Evolutionary conservation across 2,888 invertebrate genomes (phyloP), one percentile per base, ranked within the genome.

Genomic region (Molanna angustata): DNA sequence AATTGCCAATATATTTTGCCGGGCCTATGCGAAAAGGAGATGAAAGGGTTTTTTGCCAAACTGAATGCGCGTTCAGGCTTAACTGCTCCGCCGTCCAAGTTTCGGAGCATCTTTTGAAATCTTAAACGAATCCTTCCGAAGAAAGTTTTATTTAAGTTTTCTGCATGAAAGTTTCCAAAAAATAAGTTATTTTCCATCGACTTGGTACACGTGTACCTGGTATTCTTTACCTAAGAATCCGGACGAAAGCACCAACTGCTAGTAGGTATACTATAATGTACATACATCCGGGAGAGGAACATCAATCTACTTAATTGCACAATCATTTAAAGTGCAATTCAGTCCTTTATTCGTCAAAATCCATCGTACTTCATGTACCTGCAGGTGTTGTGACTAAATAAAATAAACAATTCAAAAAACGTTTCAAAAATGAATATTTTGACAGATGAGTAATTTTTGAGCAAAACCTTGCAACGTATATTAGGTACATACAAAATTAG

Each of bases 271-370:
- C n/a, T n/a, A n/a, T n/a, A n/a, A n/a, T n/a, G n/a, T n/a, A n/a
- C n/a, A n/a, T n/a, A n/a, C n/a, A n/a, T n/a, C 52, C 48, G 20
- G 53, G 33, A 33, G 41, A 40, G n/a, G 54, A 54, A 51, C 54
- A 57, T 57, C 57, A 57, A 57, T 57, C 57, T 54, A 49, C 37
- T 54, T 57, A 54, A 57, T 54, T 57, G 57, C 57, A 57, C 57
- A 57, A 57, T 57, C 57, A 54, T 42, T 45, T 49, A 54, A 37
- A 57, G 57, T 57, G 57, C 57, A 57, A 53, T 39, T 37, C 50
- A 53, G 53, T 57, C 52, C 32, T 33, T 50, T 37, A 43, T 39
- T 14, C 42, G 14, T 39, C 42, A 14, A 39, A n/a, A n/a, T n/a
- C n/a, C n/a, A n/a, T n/a, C n/a, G n/a, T n/a, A n/a, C n/a, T n/a